Evolutionary conservation across 2,888 invertebrate species (phyloP), one percentile per base, ranked within the genome.

Genomic region (Hypomecis atomaria): DNA sequence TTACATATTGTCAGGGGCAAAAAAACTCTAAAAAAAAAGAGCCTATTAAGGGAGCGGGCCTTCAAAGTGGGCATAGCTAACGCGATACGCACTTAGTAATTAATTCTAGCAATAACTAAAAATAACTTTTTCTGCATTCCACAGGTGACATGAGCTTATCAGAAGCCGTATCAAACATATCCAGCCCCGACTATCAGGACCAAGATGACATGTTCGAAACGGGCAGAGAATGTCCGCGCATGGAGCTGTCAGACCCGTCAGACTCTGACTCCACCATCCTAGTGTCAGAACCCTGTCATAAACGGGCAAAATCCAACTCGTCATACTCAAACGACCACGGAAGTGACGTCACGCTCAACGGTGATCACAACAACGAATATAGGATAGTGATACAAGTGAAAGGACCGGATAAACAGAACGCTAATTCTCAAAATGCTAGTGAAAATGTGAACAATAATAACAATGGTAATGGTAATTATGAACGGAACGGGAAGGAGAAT

Each of bases 211-310:
- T 96, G 85, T 96, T 96, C 81, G 94, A 96, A 70, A 95, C 95
- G 77, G 95, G 95, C 59, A 94, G 96, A 75, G 97, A 97, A 87
- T 95, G 96, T 83, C 95, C 96, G 75, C 89, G 94, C 54, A 97
- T 97, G 97, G 96, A 96, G 83, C 94, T 97, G 76, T 97, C 97
- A 83, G 97, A 97, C 92, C 96, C 97, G 55, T 97, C 97, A 85
- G 97, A 97, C 92, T 97, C 97, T 76, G 97, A 97, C 87, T 97
- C 97, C 70, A 97, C 97, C 55, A 96, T 97, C 74, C 93, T 97
- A 59, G 97, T 97, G 65, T 97, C 97, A 62, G 96, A 96, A 83
- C 96, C 96, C 52, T 94, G 94, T 62, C 95, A 95, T 83, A 94
- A 91, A 62, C 87, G 91, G 7, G 90, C 88, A 64, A 93, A 93